Evolutionary conservation across 1,140 invertebrate species (phyloP), one percentile per base, ranked within the genome.

Genomic region (Drosophila littoralis): DNA sequence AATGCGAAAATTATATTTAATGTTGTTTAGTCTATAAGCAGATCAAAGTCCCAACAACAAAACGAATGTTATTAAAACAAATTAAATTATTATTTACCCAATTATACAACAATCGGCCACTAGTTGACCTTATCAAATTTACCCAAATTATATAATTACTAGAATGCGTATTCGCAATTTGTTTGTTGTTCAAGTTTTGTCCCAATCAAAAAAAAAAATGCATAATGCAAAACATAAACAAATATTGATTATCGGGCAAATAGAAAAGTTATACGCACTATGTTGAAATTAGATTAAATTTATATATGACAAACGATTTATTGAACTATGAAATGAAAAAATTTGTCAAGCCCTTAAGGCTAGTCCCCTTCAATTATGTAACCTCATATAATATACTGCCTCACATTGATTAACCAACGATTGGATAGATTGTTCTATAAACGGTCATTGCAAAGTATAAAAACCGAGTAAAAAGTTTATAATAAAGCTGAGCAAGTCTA

Each of bases 21-120:
- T 85, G 82, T 86, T 86, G 82, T 88, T 88, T 86, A 86, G 82
- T 86, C 72, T 82, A 70, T 86, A 86, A 83, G 83, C 83, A 79
- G 71, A 88, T 43, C 42, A 59, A 65, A 63, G 50, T 57, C 69
- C 76, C 51, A 28, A 57, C 64, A 70, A 73, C 63, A 76, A 81
- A 76, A 42, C 35, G 13, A 54, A 63, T 75, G 73, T 81, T 81
- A 81, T 77, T 66, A 66, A 81, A 81, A 13, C 33, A 6, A 50
- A 17, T 48, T 61, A 38, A 61, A 61, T 50, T 48, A 61, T 48
- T 61, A 36, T 61, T 61, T 59, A 43, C 40, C 36, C 9, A 17
- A 15, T 22, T 22, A 66, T 7, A 51, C 43, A 51, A 28, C 52
- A 10, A 28, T 43, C 7, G 36, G 54, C 17, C 9, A 51, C n/a